Evolutionary conservation across 2,113 vertebrate species (phyloP).

Genomic region (Bungarus multicinctus): DNA sequence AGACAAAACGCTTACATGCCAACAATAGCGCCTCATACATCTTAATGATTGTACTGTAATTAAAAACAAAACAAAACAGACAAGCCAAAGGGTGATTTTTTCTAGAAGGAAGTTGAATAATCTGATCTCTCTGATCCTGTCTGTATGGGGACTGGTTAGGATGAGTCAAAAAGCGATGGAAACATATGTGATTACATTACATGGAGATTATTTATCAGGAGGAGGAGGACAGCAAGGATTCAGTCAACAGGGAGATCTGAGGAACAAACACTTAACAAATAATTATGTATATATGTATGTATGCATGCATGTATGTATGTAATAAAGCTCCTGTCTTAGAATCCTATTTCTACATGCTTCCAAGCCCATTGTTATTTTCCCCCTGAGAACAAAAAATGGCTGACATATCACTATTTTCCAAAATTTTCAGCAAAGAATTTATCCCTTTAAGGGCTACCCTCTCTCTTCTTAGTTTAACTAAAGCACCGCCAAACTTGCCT

Average conservation of each 20-base stretch:
- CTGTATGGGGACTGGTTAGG: background rate
- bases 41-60: background rate
- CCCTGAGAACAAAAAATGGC: background rate
- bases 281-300: too few species aligned
- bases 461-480: background rate
- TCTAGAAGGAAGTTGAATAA: background rate
- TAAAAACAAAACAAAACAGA: background rate
- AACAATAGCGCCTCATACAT: background rate
- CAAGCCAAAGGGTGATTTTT: background rate
- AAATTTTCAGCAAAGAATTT: background rate
- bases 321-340: background rate
- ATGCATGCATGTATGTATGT: background rate
- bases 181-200: background rate
- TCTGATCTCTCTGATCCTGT: background rate
- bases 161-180: background rate
- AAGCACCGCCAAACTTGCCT: background rate
- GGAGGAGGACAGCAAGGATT: background rate
- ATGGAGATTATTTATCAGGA: background rate
- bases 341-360: background rate
- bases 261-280: background rate
- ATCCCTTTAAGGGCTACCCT: background rate
- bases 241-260: background rate
- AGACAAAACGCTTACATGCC: background rate
- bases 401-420: background rate
- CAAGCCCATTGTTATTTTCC: background rate